A percentile compares a stretch with the other conserved stretches of the same genome.
Conservation (phyloP, 2,113 vertebrate species). For the Thomomys bottae region DNA sequence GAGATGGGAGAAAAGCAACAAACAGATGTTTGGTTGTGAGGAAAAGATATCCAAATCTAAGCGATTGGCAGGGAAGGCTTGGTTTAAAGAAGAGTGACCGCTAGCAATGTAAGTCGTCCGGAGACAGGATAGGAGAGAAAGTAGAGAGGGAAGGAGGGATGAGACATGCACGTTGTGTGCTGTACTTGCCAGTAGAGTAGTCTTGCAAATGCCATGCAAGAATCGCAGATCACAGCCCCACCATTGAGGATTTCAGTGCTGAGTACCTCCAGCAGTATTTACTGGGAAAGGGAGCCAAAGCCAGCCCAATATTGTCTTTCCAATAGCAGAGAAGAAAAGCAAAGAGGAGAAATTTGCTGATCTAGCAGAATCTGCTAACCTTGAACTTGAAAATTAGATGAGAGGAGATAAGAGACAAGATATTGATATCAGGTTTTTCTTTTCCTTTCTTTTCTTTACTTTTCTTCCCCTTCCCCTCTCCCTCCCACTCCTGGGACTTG, state of each 20-base stretch:
- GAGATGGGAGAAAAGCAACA: background rate
- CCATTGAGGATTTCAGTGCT: accelerated
- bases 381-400: too few species aligned
- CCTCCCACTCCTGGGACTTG: too few species aligned
- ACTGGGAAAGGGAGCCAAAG: background rate
- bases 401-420: too few species aligned
- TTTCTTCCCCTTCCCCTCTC: too few species aligned
- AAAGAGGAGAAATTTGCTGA: background rate
- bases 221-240: background rate
- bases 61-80: background rate
- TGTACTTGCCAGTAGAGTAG: accelerated
- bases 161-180: background rate
- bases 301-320: background rate
- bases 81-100: background rate
- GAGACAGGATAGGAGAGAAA: too few species aligned
- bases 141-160: too few species aligned
- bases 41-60: background rate
- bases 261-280: background rate
- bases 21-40: background rate
- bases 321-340: accelerated
- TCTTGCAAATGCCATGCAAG: background rate
- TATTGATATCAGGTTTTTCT: too few species aligned
- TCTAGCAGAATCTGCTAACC: too few species aligned
- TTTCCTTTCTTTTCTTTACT: too few species aligned
- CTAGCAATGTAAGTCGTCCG: accelerated